Conservation (phyloP, 2,888 invertebrate species). For the Incurvaria masculella region DNA sequence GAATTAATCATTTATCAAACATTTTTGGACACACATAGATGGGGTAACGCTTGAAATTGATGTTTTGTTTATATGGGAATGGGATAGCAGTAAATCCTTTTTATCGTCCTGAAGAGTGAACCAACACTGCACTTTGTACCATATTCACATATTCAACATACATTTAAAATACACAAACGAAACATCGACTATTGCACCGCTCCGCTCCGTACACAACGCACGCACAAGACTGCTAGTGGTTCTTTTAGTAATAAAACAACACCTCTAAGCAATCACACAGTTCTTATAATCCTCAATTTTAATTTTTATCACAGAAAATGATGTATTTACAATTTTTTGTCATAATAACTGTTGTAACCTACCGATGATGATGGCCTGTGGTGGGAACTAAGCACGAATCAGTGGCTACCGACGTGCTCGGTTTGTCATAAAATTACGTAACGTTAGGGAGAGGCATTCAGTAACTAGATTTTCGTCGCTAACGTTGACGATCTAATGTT, state of each 20-base stretch:
- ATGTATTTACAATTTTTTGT: slow-evolving; percentile 58
- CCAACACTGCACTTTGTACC: background rate
- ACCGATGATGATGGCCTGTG: too few relatives aligned
- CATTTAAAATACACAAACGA: background rate
- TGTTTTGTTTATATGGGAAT: too few relatives aligned
- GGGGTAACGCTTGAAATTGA: too few relatives aligned
- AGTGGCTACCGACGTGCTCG: too few relatives aligned
- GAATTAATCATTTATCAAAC: too few relatives aligned
- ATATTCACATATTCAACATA: background rate
- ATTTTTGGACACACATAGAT: too few relatives aligned
- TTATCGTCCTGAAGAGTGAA: background rate
- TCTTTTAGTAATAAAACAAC: slow-evolving; percentile 21
- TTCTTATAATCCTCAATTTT: slow-evolving; percentile 49
- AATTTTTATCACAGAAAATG: slow-evolving; percentile 59
- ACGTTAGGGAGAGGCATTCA: too few relatives aligned
- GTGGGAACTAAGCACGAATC: too few relatives aligned
- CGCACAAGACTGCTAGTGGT: background rate
- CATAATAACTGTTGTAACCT: slow-evolving; percentile 43
- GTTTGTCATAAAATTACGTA: too few relatives aligned
- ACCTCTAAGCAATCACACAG: slow-evolving; percentile 53
- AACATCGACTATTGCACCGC: background rate
- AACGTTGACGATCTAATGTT: too few relatives aligned
- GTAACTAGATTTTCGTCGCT: too few relatives aligned
- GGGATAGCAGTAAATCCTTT: too few relatives aligned
- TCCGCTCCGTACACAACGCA: background rate